Evolutionary conservation across 2,797 vertebrate genomes (phyloP).

Genomic region (Mallotus villosus): DNA sequence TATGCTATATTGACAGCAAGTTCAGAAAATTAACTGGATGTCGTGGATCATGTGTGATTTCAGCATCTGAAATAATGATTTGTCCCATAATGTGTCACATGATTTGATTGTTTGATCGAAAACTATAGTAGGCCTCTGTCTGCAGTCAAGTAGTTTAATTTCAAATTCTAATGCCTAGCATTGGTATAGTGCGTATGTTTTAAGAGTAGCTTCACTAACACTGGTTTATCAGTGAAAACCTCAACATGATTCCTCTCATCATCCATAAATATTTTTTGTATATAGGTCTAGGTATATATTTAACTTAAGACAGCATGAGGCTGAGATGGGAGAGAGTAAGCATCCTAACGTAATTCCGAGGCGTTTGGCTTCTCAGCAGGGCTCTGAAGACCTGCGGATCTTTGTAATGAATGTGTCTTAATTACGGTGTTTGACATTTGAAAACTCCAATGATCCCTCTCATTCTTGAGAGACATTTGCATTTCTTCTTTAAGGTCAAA

Average conservation of each 20-base stretch:
- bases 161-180: too few relatives aligned
- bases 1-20: too few relatives aligned
- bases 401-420: slow-evolving; percentile 75
- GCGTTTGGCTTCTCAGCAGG: slow-evolving; percentile 71
- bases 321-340: slow-evolving; percentile 40
- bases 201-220: slow-evolving; percentile 13
- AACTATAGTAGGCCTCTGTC: too few relatives aligned
- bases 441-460: slow-evolving; percentile 69
- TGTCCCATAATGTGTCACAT: too few relatives aligned
- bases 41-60: too few relatives aligned
- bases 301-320: neutral
- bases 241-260: neutral
- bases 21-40: too few relatives aligned
- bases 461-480: slow-evolving; percentile 71
- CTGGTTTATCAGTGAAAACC: neutral
- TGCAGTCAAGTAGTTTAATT: too few relatives aligned
- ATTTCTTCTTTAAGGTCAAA: slow-evolving; percentile 80
- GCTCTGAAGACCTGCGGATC: slow-evolving; percentile 58
- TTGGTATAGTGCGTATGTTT: too few relatives aligned
- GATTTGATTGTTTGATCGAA: too few relatives aligned
- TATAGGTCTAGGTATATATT: too few relatives aligned
- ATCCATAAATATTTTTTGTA: neutral
- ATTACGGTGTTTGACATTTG: slow-evolving; percentile 80
- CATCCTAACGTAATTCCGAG: slow-evolving; percentile 67
- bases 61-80: too few relatives aligned